Percentiles rank a stretch among this genome's conserved stretches.
phyloP scores from a whole-genome alignment of 2,888 invertebrate species.

The Opisthograptis luteolata region DNA sequence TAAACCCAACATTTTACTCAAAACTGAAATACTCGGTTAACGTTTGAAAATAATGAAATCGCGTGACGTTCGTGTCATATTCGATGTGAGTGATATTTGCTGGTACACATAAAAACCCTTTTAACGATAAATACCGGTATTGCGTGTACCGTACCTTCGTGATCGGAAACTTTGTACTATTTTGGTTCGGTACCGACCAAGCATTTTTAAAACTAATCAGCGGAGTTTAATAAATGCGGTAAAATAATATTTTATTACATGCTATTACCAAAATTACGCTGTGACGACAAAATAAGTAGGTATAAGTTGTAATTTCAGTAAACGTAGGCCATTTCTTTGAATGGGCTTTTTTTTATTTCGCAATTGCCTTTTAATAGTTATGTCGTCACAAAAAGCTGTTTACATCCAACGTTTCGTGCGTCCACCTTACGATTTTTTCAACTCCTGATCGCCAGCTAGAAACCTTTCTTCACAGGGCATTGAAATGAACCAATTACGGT shows the following conservation, averaged over 20 bases:
- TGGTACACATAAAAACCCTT: conserved; percentile 39
- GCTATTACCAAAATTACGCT: conserved; percentile 22
- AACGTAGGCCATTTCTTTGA: conserved; percentile 14
- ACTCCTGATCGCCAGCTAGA: too few relatives aligned
- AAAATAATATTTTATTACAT: conserved; percentile 22
- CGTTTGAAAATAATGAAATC: conserved; percentile 34
- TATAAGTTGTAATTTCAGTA: conserved; percentile 19
- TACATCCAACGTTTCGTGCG: too few relatives aligned
- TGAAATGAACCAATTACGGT: too few relatives aligned
- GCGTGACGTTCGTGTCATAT: conserved; percentile 40
- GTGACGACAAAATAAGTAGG: conserved; percentile 17
- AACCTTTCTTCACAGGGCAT: too few relatives aligned
- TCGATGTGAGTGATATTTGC: conserved; percentile 38
- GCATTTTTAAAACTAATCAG: conserved; percentile 25
- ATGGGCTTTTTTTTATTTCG: neutral
- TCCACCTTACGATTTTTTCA: too few relatives aligned
- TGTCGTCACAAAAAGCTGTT: too few relatives aligned
- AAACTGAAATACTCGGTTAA: conserved; percentile 16
- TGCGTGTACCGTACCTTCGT: conserved; percentile 36
- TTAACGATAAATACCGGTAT: conserved; percentile 40
- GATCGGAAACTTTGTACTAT: conserved; percentile 36
- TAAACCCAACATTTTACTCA: conserved; percentile 16
- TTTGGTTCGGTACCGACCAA: conserved; percentile 17
- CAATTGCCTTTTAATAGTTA: neutral
- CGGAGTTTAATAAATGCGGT: conserved; percentile 24